Evolutionary conservation across 1,140 invertebrate species (phyloP), one percentile per base, ranked within the genome.

Genomic region (Thalassaphorura encarpata): DNA sequence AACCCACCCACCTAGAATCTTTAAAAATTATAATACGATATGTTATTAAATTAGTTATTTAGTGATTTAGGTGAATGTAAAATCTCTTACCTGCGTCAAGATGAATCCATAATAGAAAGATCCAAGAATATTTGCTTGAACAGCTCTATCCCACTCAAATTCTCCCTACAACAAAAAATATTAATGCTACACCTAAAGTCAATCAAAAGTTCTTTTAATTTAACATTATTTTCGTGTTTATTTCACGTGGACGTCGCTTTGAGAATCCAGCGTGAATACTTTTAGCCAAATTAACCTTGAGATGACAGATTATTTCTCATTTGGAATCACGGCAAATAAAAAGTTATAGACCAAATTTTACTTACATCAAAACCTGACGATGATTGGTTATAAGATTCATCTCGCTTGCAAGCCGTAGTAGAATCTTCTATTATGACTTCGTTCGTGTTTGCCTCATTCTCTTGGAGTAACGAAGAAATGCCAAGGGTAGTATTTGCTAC

Each of bases 91-190:
- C 60, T 77, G 76, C 1, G 72, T 71, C 3, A 70, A 47, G 2
- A 71, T 62, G 56, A 71, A 75, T 16, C 73, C 74, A 42, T 70
- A 69, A 61, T 70, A 75, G 64, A 73, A 74, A 6, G 70, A 66
- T 6, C 69, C 70, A 4, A 76, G 42, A 21, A 75, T 68, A 8
- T 58, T 46, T 18, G 70, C 71, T 67, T 75, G 72, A 0, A 64
- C 51, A 18, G 64, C 63, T 62, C 68, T 70, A 4, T 59, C 52
- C 70, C 70, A 72, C 21, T 68, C 62, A 42, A 72, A 69, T 19
- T 66, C 62, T 26, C 66, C 69, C 62, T 66, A 28, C 19, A 19
- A 1, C 33, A n/a, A n/a, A n/a, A n/a, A n/a, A n/a, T n/a, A n/a
- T n/a, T n/a, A n/a, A n/a, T n/a, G n/a, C n/a, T n/a, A n/a, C n/a